A percentile compares a stretch with the other conserved stretches of the same genome.
phyloP scores from a whole-genome alignment of 2,888 invertebrate genomes.

The Chesias legatella region DNA sequence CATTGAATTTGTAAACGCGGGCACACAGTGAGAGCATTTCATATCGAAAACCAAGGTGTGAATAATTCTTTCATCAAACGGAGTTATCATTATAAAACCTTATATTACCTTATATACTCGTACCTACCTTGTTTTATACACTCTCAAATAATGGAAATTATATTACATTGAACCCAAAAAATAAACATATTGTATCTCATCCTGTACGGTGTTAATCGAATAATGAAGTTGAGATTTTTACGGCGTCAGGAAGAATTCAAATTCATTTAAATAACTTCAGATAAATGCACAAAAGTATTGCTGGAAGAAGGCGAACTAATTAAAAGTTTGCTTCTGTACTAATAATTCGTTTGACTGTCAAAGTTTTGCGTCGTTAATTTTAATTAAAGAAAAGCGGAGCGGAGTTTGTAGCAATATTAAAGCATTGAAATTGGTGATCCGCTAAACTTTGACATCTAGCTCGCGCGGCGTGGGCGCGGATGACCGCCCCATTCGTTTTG shows the following conservation, averaged over 20 bases:
- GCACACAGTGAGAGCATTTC: constrained; percentile 33
- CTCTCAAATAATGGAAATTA: constrained; percentile 38
- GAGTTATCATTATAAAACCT: constrained; percentile 31
- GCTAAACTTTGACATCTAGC: constrained; percentile 74
- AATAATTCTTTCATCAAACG: constrained; percentile 45
- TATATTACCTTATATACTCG: constrained; percentile 11
- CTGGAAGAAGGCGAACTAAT: constrained; percentile 73
- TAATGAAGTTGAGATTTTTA: constrained; percentile 36
- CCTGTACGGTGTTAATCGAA: constrained; percentile 29
- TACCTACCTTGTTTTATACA: constrained; percentile 27
- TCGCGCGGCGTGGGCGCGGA: constrained; percentile 41
- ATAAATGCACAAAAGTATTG: constrained; percentile 76
- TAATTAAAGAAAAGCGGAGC: constrained; percentile 78
- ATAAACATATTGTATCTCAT: constrained; percentile 21
- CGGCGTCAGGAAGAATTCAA: constrained; percentile 58
- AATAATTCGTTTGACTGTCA: constrained; percentile 80
- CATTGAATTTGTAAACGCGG: constrained; percentile 37
- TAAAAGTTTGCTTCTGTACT: constrained; percentile 78
- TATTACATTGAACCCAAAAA: constrained; percentile 21
- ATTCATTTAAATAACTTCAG: constrained; percentile 70
- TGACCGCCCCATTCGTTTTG: constrained; percentile 76
- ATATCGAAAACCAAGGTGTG: constrained; percentile 34
- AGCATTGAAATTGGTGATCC: constrained; percentile 79
- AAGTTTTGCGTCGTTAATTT: constrained; percentile 80
- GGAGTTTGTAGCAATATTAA: constrained; percentile 78